phyloP scores from a whole-genome alignment of 92 coral and sea anemone species.

The Desmophyllum pertusum region DNA sequence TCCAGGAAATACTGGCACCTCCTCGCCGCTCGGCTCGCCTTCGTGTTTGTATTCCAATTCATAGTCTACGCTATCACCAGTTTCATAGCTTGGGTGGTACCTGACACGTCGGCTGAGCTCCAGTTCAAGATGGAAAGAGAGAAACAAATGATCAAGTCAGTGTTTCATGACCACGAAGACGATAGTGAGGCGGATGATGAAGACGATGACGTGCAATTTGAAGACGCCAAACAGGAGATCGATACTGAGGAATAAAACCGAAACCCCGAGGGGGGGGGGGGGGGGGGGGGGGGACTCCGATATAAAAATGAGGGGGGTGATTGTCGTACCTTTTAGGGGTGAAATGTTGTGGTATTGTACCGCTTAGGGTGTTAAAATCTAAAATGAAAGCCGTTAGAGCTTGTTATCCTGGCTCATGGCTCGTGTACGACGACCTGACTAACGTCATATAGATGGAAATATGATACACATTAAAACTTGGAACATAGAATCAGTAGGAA shows the following conservation, averaged over 20 bases:
- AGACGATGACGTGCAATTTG: constrained; percentile 23
- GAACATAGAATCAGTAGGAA: no score
- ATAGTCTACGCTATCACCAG: constrained; percentile 47
- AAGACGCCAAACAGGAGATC: constrained; percentile 25
- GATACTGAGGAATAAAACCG: not conserved
- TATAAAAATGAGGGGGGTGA: no score
- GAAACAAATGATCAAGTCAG: constrained; percentile 48
- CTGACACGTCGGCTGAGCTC: constrained; percentile 67
- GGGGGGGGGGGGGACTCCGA: no score
- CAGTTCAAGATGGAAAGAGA: constrained; percentile 65
- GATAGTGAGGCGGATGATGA: constrained; percentile 17
- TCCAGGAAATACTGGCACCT: constrained; percentile 85
- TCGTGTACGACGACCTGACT: not conserved
- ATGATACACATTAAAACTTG: not conserved
- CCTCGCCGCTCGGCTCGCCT: constrained; percentile 82
- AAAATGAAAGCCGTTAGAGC: no score
- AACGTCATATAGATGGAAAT: not conserved
- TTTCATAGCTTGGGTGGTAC: constrained; percentile 70
- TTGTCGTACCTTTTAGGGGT: no score
- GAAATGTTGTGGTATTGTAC: no score
- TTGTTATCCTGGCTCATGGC: no score
- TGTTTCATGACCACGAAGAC: constrained; percentile 35
- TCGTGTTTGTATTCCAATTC: constrained; percentile 83
- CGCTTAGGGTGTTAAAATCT: no score
- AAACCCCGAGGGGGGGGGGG: no score